Percentiles rank a stretch among this genome's conserved stretches.
phyloP scores from a whole-genome alignment of 1,140 invertebrate genomes.

The Chionoecetes opilio region DNA sequence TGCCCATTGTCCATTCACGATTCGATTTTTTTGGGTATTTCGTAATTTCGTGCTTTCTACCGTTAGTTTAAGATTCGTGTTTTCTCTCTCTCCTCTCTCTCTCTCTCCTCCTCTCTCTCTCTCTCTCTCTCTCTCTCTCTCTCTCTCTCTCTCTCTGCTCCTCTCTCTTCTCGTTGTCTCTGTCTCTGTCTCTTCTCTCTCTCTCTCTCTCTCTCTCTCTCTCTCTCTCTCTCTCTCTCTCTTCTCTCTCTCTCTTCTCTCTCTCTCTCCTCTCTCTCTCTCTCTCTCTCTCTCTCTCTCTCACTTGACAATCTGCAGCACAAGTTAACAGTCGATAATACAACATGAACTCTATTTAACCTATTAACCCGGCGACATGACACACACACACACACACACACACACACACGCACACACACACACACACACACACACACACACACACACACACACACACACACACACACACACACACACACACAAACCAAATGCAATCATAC shows the following conservation, averaged over 20 bases:
- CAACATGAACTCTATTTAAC: too few species aligned
- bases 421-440: too few species aligned
- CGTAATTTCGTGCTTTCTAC: background rate
- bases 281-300: constrained; percentile 27
- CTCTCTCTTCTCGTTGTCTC: background rate
- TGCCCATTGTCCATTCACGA: background rate
- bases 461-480: background rate
- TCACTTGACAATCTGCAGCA: background rate
- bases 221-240: background rate
- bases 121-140: background rate
- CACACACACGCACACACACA: too few species aligned
- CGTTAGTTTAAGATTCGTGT: too few species aligned
- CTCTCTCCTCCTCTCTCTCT: background rate
- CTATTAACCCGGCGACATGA: too few species aligned
- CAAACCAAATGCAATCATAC: background rate
- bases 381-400: too few species aligned
- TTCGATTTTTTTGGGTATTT: background rate
- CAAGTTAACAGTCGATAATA: too few species aligned
- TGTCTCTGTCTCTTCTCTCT: background rate
- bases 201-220: background rate
- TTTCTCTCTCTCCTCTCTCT: background rate
- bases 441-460: background rate
- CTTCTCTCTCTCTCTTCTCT: too few species aligned
- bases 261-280: background rate
- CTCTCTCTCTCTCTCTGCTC: background rate